phyloP scores from a whole-genome alignment of 1,140 invertebrate genomes.

The Dryas iulia region DNA sequence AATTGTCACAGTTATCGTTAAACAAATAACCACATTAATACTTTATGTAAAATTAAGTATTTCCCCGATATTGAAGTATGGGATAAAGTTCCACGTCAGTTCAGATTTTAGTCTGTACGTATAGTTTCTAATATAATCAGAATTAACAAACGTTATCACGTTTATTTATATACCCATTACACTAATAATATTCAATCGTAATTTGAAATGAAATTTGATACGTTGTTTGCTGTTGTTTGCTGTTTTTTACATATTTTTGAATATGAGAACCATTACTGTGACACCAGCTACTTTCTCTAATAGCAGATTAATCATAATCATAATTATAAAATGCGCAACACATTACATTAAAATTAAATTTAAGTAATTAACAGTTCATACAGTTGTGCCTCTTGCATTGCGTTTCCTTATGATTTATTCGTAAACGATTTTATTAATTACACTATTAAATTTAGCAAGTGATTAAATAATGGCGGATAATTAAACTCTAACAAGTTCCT shows the following conservation, averaged over 20 bases:
- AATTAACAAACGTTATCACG: no score
- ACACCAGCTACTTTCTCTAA: not conserved
- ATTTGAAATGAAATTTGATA: not conserved
- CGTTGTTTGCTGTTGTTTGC: no score
- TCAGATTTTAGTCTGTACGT: no score
- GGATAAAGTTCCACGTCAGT: not conserved
- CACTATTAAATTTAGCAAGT: not conserved
- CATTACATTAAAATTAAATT: not conserved
- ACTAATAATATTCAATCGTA: no score
- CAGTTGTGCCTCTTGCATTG: not conserved
- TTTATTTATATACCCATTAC: no score
- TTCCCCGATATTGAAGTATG: no score
- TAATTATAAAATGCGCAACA: not conserved
- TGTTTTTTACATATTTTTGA: no score
- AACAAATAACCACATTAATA: not conserved
- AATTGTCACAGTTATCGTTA: not conserved
- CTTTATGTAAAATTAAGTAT: not conserved
- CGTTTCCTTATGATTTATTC: not conserved
- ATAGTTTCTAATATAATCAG: no score
- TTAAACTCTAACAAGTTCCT: not conserved
- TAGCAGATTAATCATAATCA: not conserved
- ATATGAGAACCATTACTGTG: not conserved
- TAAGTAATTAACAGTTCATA: not conserved
- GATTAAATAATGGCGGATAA: not conserved
- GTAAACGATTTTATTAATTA: slow-evolving; percentile 5